Conservation (phyloP, 2,797 vertebrate genomes). For the Limosa lapponica region DNA sequence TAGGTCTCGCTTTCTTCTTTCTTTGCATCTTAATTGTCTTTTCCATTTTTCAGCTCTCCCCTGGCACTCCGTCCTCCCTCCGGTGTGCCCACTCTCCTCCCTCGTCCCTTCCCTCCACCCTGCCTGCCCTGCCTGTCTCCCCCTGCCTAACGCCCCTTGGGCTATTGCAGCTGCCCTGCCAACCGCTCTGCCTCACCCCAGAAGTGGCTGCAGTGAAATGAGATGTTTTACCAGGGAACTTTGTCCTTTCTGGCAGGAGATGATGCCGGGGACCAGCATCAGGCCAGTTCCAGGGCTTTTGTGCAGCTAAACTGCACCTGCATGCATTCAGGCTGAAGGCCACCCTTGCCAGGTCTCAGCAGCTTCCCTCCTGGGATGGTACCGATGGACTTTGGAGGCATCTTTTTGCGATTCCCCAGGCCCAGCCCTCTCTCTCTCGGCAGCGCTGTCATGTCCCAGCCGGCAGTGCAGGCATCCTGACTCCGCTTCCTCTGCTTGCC, state of each 20-base stretch:
- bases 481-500: not conserved
- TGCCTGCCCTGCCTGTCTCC: not conserved
- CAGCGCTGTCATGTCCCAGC: accelerated
- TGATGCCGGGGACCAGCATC: not conserved
- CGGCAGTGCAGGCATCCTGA: not conserved
- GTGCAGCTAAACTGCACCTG: not conserved
- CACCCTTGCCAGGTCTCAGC: not conserved
- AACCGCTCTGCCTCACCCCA: not conserved
- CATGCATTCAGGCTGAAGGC: not conserved
- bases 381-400: not conserved
- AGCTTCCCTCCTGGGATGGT: not conserved
- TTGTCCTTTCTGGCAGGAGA: not conserved
- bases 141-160: not conserved
- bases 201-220: not conserved
- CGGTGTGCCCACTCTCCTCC: accelerated
- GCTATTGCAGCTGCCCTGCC: not conserved
- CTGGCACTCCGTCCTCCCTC: not conserved
- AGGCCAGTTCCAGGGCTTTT: not conserved
- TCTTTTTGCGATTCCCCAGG: not conserved
- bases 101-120: not conserved
- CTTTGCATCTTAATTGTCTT: constrained; percentile 54
- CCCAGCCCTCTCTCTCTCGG: not conserved
- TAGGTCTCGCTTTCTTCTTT: constrained; percentile 28
- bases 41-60: not conserved
- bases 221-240: not conserved